These are phyloP conservation scores for Orthosia cruda DNA, from an alignment of 2,888 invertebrate species.

Conservation along the genomic window DNA sequence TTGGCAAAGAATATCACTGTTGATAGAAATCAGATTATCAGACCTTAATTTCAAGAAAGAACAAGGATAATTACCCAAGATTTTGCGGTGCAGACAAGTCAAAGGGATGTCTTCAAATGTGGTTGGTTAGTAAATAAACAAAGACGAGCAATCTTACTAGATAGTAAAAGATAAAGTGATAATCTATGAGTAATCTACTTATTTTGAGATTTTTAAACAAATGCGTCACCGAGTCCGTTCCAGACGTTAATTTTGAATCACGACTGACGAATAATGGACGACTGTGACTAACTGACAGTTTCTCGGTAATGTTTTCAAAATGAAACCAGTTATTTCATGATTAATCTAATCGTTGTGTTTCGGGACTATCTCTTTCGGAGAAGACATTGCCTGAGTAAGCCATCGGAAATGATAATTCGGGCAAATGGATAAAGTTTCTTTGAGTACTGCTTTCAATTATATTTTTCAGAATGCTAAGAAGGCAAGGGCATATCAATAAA, in stretches of 20 bases:
- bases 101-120: neutral
- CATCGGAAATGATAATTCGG: neutral
- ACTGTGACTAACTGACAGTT: constrained; percentile 59
- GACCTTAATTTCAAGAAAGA: neutral
- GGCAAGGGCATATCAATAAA: too few relatives aligned
- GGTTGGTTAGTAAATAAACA: neutral
- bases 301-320: constrained; percentile 63
- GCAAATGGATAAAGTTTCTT: neutral
- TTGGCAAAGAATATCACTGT: neutral
- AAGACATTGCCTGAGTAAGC: constrained; percentile 7
- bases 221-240: constrained; percentile 49
- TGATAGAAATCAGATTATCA: neutral
- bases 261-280: constrained; percentile 37
- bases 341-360: constrained; percentile 39
- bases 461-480: too few relatives aligned
- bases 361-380: constrained; percentile 17
- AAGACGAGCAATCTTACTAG: constrained; percentile 4
- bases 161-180: constrained; percentile 23
- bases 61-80: neutral
- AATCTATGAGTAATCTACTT: constrained; percentile 34
- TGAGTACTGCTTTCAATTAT: neutral
- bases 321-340: constrained; percentile 28
- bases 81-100: neutral
- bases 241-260: constrained; percentile 61
- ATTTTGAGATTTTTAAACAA: constrained; percentile 37